Conservation (phyloP, 2,797 vertebrate genomes). For the Telmatherina bonti region DNA sequence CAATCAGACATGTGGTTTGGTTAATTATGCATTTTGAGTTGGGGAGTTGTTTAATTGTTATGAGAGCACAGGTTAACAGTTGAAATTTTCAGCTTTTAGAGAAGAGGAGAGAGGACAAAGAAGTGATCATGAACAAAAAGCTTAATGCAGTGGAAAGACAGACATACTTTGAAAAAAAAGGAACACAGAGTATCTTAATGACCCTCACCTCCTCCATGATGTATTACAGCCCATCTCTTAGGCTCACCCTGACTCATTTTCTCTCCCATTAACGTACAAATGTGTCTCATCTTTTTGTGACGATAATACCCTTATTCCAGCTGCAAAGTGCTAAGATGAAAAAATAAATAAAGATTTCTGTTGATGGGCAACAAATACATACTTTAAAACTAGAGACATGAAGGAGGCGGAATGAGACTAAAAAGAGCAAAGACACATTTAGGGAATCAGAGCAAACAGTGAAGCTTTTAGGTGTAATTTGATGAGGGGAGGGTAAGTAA, state of each 20-base stretch:
- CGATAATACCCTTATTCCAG: constrained; percentile 24
- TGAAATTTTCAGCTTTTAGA: constrained; percentile 42
- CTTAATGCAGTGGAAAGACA: constrained; percentile 16
- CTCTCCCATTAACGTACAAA: constrained; percentile 25
- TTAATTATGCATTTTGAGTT: constrained; percentile 61
- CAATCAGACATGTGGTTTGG: constrained; percentile 63
- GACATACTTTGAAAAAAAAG: constrained; percentile 9
- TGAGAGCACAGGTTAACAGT: constrained; percentile 49
- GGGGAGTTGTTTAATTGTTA: constrained; percentile 58
- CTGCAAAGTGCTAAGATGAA: constrained; percentile 26
- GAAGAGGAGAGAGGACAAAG: constrained; percentile 24
- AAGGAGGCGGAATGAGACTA: background rate
- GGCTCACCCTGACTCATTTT: constrained; percentile 17
- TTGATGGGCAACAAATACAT: constrained; percentile 29
- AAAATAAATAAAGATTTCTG: constrained; percentile 22
- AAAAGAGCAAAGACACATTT: constrained; percentile 16
- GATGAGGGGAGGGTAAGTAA: constrained; percentile 26
- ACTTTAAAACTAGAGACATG: constrained; percentile 14
- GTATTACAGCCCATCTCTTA: constrained; percentile 14
- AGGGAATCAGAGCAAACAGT: constrained; percentile 40
- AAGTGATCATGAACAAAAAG: constrained; percentile 40
- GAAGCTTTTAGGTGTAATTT: constrained; percentile 31
- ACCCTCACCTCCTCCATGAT: constrained; percentile 14
- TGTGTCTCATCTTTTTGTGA: constrained; percentile 8
- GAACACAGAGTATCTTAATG: constrained; percentile 24